Base-by-base conservation (phyloP, 1,140 invertebrate genomes). In the Nephila pilipes region DNA sequence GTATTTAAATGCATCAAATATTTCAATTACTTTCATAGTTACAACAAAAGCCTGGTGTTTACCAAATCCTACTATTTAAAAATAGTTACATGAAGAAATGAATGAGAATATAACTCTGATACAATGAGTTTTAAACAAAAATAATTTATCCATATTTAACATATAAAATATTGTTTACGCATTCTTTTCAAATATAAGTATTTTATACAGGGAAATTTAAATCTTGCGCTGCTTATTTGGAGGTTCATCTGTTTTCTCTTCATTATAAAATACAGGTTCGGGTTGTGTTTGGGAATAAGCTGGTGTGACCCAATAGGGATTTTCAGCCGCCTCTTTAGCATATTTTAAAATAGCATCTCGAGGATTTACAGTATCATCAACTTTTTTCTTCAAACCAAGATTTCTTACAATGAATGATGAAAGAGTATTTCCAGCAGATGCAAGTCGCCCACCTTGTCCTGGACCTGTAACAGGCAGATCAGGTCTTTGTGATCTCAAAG, bases 351-450 rank as follows among this genome's bases (percentile, higher is more conserved):
- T 99, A 10, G 99, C 99, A 95, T 99, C 98, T 88, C 99, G 96
- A 0, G 99, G 99, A 96, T 99, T 99, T 94, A 99, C 98, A 95
- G 99, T 99, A 95, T 99, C 98, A 94, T 99, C 97, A 90, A 98
- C 97, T 95, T 99, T 99, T 91, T 95, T 94, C 94, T 98, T 98
- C 2, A 99, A 96, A 0, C 99, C 99, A 36, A 99, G 96, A 95
- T 99, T 99, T 90, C 99, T 97, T 80, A 99, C 99, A 36, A 99
- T 99, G 95, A 98, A 99, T 1, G 99, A 99, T 94, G 98, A 99
- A 0, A 99, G 96, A 0, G 99, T 99, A 91, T 98, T 98, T 54
- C 99, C 99, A 85, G 98, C 98, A 0, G 98, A 97, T 0, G 98
- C 99, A 3, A 99, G 97, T 94, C 99, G 96, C n/a, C 99, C 99